Evolutionary conservation across 1,140 invertebrate species (phyloP).

Genomic region (Cecropterus lyciades): DNA sequence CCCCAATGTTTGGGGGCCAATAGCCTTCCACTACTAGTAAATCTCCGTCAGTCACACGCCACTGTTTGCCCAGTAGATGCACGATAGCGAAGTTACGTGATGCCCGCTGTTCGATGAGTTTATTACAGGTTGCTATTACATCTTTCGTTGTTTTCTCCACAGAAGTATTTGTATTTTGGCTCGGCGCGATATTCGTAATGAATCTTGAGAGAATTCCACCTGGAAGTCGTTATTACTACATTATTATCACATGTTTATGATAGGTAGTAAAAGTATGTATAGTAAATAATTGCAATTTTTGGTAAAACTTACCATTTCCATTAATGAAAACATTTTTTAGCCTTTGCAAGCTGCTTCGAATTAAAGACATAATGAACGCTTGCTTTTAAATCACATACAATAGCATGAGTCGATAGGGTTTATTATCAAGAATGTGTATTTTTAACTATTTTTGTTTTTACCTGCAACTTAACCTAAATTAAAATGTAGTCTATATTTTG

Average conservation of each 20-base stretch:
- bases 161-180: constrained; percentile 49
- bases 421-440: neutral
- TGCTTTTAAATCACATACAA: neutral
- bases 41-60: constrained; percentile 94
- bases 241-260: neutral
- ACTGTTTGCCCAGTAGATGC: constrained; percentile 93
- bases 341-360: constrained; percentile 65
- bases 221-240: constrained; percentile 43
- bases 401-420: neutral
- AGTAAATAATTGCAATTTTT: too few species aligned
- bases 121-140: constrained; percentile 76
- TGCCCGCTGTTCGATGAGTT: constrained; percentile 74
- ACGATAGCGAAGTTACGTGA: constrained; percentile 95
- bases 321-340: constrained; percentile 57
- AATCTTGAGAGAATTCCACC: constrained; percentile 69
- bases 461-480: neutral
- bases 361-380: constrained; percentile 50
- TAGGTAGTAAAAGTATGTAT: too few species aligned
- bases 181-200: constrained; percentile 52
- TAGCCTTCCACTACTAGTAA: constrained; percentile 92
- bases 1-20: constrained; percentile 93
- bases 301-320: constrained; percentile 53
- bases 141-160: constrained; percentile 58
- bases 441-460: too few species aligned
- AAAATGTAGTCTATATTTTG: neutral